Conservation (phyloP, 2,113 vertebrate species). For the Protobothrops flavoviridis region DNA sequence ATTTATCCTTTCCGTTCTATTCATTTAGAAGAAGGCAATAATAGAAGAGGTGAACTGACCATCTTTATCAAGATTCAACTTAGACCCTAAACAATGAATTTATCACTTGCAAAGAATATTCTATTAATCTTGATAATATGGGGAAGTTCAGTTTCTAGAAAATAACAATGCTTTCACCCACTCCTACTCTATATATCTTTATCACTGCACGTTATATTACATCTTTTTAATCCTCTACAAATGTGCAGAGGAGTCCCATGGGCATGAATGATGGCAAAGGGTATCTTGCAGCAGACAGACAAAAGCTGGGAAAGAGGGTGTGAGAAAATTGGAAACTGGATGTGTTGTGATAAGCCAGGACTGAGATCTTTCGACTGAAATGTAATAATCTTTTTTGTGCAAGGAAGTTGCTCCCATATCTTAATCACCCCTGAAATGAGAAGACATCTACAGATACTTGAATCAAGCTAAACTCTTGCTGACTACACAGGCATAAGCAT, state of each 20-base stretch:
- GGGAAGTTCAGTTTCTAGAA: neutral
- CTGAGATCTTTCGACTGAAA: neutral
- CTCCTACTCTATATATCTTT: neutral
- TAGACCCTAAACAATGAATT: neutral
- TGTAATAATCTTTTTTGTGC: neutral
- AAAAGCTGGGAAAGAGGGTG: neutral
- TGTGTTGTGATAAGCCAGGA: neutral
- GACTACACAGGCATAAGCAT: neutral
- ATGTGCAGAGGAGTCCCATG: neutral
- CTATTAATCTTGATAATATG: neutral
- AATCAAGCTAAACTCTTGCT: neutral
- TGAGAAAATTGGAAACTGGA: neutral
- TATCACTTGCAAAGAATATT: neutral
- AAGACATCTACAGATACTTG: neutral
- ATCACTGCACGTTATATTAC: neutral
- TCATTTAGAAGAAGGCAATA: neutral
- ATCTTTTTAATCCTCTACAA: neutral
- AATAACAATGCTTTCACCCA: neutral
- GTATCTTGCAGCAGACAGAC: neutral
- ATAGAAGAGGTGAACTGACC: neutral
- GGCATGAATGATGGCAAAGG: neutral
- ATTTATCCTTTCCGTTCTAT: neutral
- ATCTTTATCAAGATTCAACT: neutral
- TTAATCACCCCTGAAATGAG: neutral
- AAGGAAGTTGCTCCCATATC: neutral